phyloP scores from a whole-genome alignment of 2,888 invertebrate genomes.

The Dolichopus griseipennis region DNA sequence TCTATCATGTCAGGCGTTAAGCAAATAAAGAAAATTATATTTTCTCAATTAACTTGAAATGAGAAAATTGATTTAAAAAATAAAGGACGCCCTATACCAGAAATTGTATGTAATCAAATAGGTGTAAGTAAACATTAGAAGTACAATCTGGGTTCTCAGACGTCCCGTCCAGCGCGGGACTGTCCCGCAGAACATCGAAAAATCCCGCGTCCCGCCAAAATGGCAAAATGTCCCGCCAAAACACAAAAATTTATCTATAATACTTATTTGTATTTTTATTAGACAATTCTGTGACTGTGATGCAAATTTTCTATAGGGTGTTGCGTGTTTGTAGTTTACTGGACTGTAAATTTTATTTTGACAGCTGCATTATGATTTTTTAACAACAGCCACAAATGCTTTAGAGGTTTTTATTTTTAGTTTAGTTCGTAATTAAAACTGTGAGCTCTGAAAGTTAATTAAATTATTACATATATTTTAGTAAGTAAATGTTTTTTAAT shows the following conservation, averaged over 20 bases:
- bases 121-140: no score
- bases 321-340: constrained; percentile 5
- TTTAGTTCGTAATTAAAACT: constrained; percentile 7
- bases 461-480: constrained; percentile 8
- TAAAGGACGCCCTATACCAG: no score
- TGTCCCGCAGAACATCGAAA: constrained; percentile 9
- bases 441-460: constrained; percentile 7
- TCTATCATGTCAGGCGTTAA: no score
- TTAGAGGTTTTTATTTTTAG: constrained; percentile 9
- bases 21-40: no score
- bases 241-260: constrained; percentile 6
- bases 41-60: no score
- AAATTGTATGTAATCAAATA: no score
- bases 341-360: constrained; percentile 3
- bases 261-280: constrained; percentile 6
- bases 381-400: constrained; percentile 7
- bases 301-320: constrained; percentile 8
- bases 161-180: constrained; percentile 9
- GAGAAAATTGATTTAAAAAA: no score
- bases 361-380: constrained; percentile 1
- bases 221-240: no score
- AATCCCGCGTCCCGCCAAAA: constrained; percentile 8
- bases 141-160: neutral
- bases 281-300: constrained; percentile 4
- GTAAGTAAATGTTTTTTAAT: constrained; percentile 9